Conservation (phyloP, 30 jellyfish, hydroid and myxozoan species). For the Chironex yamaguchii region DNA sequence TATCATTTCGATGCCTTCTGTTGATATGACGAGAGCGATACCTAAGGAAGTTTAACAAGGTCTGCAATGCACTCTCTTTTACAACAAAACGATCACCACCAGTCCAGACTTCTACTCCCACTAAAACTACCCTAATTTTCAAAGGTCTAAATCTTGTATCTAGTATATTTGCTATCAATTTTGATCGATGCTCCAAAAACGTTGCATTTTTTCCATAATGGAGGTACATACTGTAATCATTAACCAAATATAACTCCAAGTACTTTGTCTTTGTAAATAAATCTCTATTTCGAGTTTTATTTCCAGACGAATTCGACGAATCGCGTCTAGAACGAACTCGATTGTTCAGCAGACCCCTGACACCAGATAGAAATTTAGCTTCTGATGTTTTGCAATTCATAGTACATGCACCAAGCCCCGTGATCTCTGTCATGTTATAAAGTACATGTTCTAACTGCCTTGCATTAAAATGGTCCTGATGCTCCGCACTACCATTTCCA, state of each 20-base stretch:
- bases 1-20: slow-evolving; percentile 55
- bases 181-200: slow-evolving; percentile 62
- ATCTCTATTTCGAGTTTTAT: no score
- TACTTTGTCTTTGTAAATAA: slow-evolving; percentile 69
- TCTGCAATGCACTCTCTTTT: background rate
- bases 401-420: background rate
- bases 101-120: slow-evolving; percentile 86
- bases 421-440: background rate
- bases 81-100: slow-evolving; percentile 37
- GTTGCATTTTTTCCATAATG: slow-evolving; percentile 51
- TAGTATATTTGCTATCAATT: slow-evolving; percentile 66
- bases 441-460: background rate
- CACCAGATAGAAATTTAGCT: no score
- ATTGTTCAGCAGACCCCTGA: background rate
- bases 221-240: slow-evolving; percentile 61
- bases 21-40: slow-evolving; percentile 42
- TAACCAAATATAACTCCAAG: slow-evolving; percentile 80
- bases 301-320: background rate
- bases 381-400: background rate
- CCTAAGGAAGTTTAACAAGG: slow-evolving; percentile 50
- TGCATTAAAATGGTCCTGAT: background rate
- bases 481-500: background rate
- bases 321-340: background rate
- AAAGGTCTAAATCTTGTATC: slow-evolving; percentile 74
- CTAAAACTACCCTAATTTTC: slow-evolving; percentile 67